Conservation (phyloP, 2,113 vertebrate species). For the Chrysemys picta region DNA sequence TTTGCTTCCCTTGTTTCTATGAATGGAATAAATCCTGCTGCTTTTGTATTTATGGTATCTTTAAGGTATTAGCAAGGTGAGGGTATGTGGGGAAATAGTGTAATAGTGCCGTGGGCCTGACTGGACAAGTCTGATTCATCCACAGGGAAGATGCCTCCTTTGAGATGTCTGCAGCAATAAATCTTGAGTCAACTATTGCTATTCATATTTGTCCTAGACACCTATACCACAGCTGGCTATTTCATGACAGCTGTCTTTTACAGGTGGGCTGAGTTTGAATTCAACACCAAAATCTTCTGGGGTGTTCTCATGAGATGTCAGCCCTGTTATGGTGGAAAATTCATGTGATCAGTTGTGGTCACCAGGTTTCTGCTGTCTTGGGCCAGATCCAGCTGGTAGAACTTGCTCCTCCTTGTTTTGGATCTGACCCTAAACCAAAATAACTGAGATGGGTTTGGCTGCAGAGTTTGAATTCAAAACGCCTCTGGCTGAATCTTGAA, state of each 20-base stretch:
- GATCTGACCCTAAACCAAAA: background rate
- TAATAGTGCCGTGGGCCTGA: background rate
- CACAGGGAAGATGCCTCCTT: background rate
- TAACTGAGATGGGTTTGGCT: background rate
- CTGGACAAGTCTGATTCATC: background rate
- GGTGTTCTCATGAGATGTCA: background rate
- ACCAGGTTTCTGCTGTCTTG: background rate
- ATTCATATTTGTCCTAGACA: background rate
- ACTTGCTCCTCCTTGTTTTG: background rate
- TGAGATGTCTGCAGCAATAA: background rate
- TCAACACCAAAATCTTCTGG: background rate
- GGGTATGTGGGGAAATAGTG: background rate
- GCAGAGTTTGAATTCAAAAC: background rate
- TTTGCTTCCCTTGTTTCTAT: background rate
- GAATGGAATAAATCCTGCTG: background rate
- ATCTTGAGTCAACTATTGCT: background rate
- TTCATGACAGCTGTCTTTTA: background rate
- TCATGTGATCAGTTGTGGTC: background rate
- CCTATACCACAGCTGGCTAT: accelerated
- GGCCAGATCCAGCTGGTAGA: background rate
- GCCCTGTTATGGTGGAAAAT: accelerated
- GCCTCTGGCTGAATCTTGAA: background rate
- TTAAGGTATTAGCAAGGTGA: background rate
- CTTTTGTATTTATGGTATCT: accelerated
- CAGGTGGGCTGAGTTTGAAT: background rate